Conservation (phyloP, 1,140 invertebrate species). For the Pseudomyrmex flavicornis region DNA sequence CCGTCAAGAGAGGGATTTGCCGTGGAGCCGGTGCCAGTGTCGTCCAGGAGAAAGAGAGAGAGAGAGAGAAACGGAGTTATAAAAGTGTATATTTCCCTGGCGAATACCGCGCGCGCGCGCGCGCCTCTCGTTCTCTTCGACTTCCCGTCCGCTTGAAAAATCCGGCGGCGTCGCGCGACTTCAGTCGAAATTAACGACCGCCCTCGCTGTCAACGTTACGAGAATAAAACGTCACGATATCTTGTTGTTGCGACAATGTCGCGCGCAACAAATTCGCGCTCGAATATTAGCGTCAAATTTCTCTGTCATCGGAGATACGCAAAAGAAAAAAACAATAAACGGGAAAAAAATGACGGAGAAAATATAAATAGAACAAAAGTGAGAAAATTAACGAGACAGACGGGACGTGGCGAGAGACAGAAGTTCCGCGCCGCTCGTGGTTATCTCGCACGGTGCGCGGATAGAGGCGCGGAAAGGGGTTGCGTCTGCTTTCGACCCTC, state of each 20-base stretch:
- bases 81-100: conserved; percentile 70
- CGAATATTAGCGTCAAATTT: not conserved
- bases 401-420: not conserved
- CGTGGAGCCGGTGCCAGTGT: conserved; percentile 30
- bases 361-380: conserved; percentile 31
- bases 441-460: not conserved
- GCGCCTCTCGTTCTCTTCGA: conserved; percentile 48
- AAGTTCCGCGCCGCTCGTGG: not conserved
- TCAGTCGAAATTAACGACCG: conserved; percentile 50
- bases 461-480: not conserved
- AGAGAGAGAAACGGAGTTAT: conserved; percentile 63
- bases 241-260: too few relatives aligned
- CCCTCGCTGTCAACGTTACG: conserved; percentile 36
- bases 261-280: too few relatives aligned
- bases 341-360: not conserved
- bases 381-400: conserved; percentile 34
- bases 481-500: conserved; percentile 37
- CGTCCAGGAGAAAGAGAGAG: too few relatives aligned
- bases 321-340: not conserved
- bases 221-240: conserved; percentile 41
- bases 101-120: conserved; percentile 53
- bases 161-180: conserved; percentile 46
- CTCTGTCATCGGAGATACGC: not conserved
- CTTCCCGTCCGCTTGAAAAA: conserved; percentile 57
- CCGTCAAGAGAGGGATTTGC: conserved; percentile 62